Evolutionary conservation across 2,888 invertebrate genomes (phyloP).

Genomic region (Acleris cristana): DNA sequence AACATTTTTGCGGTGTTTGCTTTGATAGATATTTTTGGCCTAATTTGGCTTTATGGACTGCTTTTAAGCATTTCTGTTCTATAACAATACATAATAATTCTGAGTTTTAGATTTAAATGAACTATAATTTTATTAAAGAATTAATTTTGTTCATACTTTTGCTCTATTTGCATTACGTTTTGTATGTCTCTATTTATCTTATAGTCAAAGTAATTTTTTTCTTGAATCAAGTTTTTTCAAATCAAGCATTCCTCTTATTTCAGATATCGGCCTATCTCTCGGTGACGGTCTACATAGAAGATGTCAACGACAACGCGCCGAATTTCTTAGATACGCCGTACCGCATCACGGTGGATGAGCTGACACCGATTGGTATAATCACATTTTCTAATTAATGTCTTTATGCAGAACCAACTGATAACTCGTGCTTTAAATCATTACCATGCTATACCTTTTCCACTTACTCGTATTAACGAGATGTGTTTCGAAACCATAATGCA

Average conservation of each 20-base stretch:
- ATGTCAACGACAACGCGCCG: slow-evolving; percentile 93
- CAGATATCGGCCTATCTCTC: slow-evolving; percentile 93
- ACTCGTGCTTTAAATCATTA: not conserved
- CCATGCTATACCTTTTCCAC: too few relatives aligned
- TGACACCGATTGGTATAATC: slow-evolving; percentile 88
- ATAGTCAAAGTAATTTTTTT: too few relatives aligned
- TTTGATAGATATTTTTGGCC: too few relatives aligned
- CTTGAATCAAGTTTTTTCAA: not conserved
- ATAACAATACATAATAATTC: too few relatives aligned
- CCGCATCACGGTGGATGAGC: slow-evolving; percentile 90
- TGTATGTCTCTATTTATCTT: too few relatives aligned
- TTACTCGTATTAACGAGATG: too few relatives aligned
- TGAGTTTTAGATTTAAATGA: too few relatives aligned
- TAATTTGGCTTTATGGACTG: too few relatives aligned
- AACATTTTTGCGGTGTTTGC: too few relatives aligned
- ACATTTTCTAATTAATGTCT: not conserved
- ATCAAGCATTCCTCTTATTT: slow-evolving; percentile 39
- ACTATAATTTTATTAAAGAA: not conserved
- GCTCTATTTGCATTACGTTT: too few relatives aligned
- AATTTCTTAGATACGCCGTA: slow-evolving; percentile 91
- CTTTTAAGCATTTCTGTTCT: too few relatives aligned
- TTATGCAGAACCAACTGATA: not conserved
- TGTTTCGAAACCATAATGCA: too few relatives aligned
- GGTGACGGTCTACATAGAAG: slow-evolving; percentile 94
- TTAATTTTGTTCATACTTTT: not conserved